Base-by-base conservation (phyloP, 2,888 invertebrate genomes). In the Unio pictorum region DNA sequence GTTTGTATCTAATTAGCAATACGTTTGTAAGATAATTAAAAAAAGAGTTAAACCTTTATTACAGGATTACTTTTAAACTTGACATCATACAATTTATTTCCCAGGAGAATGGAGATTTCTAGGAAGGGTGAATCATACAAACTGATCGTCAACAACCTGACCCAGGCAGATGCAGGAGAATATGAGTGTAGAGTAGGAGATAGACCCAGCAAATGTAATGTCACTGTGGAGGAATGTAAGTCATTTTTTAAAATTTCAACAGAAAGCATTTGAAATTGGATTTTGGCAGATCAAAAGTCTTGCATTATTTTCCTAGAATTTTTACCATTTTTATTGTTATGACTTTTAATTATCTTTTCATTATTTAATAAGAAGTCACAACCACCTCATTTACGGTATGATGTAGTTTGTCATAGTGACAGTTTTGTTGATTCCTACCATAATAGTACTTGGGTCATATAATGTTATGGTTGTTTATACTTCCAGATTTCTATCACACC, bases 101-200 rank as follows among this genome's bases (percentile, higher is more conserved):
- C 83, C 75, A 94, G 95, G 80, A 92, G 97, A 82, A 67, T 81
- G 62, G 95, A 96, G 91, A 94, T 98, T 69, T 96, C 96, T 87
- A 96, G 96, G 73, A 88, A 87, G 68, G 88, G 91, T 83, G 87
- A 97, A 70, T 67, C 76, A 18, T 79, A 81, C 71, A 86, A 85
- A 86, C 92, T 99, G 67, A 93, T 98, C 71, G 96, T 99, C 57
- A 86, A 88, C 66, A 81, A 87, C 71, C 78, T 86, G 57, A 84
- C 83, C 34, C 72, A 88, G 63, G 88, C 85, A 66, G 92, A 92
- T 78, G 90, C 86, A n/a, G 91, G 90, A 67, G 84, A 87, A 58
- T 91, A 91, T 82, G 87, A 88, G 68, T 90, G 91, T 76, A 89
- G 91, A 74, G 90, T 91, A 55, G 91, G 90, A 56, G 91, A 91